These are phyloP conservation scores for Ploceus nigricollis DNA, from an alignment of 2,113 vertebrate species.

Conservation along the genomic window DNA sequence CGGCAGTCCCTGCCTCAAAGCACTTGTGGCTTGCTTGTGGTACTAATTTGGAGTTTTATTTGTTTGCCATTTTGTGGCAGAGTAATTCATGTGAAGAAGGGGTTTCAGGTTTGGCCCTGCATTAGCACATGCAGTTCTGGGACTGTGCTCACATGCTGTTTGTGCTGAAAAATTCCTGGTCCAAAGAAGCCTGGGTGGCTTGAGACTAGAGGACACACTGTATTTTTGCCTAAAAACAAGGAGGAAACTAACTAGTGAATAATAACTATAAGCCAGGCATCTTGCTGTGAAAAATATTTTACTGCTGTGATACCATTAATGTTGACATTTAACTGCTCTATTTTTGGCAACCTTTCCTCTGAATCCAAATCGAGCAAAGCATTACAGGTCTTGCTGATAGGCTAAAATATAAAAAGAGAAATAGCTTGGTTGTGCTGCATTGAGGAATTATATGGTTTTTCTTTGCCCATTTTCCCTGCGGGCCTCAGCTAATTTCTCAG, in stretches of 20 bases:
- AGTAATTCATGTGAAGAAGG: background rate
- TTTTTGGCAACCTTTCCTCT: constrained; percentile 65
- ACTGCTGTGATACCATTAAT: constrained; percentile 56
- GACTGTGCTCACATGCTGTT: background rate
- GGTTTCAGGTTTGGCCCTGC: background rate
- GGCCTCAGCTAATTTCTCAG: constrained; percentile 65
- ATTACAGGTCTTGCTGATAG: constrained; percentile 58
- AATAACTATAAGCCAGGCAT: background rate
- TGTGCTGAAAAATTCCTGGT: background rate
- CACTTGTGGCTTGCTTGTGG: background rate
- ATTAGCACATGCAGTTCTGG: background rate
- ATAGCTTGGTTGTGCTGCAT: constrained; percentile 23
- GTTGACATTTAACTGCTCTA: constrained; percentile 71
- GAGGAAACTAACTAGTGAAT: background rate
- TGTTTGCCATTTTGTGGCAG: background rate
- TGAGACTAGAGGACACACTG: background rate
- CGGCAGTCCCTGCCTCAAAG: background rate
- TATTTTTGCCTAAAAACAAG: background rate
- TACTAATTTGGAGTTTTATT: background rate
- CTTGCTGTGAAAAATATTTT: constrained; percentile 27
- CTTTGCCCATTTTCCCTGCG: constrained; percentile 53
- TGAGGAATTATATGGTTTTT: constrained; percentile 59
- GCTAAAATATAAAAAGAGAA: constrained; percentile 48
- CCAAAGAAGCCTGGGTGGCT: background rate
- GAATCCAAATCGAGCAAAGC: constrained; percentile 63